These are phyloP conservation scores for Paramormyrops hopkinsi DNA, from an alignment of 2,797 vertebrate genomes.

Conservation along the genomic window DNA sequence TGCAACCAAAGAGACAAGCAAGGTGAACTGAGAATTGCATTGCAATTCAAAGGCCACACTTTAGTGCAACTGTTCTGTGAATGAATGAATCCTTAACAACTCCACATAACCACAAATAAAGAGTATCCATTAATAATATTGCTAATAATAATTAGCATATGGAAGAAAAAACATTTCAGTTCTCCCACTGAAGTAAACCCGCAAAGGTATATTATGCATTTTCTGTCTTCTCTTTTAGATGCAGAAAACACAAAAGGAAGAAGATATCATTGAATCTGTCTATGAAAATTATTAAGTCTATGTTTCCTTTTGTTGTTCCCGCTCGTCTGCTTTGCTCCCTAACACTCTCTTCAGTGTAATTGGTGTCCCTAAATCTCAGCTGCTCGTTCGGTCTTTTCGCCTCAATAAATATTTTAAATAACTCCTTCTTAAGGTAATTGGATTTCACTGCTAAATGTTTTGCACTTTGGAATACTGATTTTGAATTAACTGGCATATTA, in stretches of 20 bases:
- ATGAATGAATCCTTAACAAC: not conserved
- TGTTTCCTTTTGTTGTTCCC: not conserved
- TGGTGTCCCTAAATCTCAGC: not conserved
- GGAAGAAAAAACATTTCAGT: not conserved
- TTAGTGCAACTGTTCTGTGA: not conserved
- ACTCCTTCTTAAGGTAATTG: not conserved
- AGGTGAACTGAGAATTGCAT: slow-evolving; percentile 35
- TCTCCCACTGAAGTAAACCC: not conserved
- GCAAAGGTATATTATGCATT: not conserved
- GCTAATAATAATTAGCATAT: not conserved
- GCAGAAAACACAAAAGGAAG: slow-evolving; percentile 28
- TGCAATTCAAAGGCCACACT: not conserved
- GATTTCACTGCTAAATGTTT: not conserved
- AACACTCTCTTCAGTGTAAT: not conserved
- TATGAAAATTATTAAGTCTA: slow-evolving; percentile 63
- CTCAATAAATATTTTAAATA: slow-evolving; percentile 18
- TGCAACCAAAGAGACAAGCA: not conserved
- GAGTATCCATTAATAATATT: not conserved
- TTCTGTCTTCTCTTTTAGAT: not conserved
- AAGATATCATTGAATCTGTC: slow-evolving; percentile 51
- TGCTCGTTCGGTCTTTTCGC: not conserved
- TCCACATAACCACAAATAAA: not conserved
- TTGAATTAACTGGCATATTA: not conserved
- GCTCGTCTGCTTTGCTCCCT: not conserved
- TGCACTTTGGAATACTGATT: not conserved